phyloP scores from a whole-genome alignment of 2,888 invertebrate species.

The Nesidiocoris tenuis region DNA sequence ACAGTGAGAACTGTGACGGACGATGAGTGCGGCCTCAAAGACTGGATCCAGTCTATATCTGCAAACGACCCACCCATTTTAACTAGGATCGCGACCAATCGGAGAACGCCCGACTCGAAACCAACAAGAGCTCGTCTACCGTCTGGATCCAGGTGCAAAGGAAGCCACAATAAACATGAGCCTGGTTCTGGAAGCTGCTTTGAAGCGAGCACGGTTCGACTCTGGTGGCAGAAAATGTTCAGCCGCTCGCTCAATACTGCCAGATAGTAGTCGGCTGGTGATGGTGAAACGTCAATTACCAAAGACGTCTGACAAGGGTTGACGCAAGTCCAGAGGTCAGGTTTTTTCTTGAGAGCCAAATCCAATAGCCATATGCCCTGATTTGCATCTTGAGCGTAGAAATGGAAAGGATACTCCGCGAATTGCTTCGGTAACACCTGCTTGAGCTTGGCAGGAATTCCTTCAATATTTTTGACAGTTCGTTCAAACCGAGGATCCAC shows the following conservation, averaged over 20 bases:
- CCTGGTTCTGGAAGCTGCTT: slow-evolving; percentile 64
- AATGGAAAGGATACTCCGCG: slow-evolving; percentile 17
- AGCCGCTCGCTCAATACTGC: slow-evolving; percentile 70
- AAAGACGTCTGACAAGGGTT: slow-evolving; percentile 75
- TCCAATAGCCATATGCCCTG: slow-evolving; percentile 79
- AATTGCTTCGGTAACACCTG: slow-evolving; percentile 13
- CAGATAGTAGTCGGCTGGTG: slow-evolving; percentile 69
- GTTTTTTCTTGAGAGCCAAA: slow-evolving; percentile 58
- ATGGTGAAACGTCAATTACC: slow-evolving; percentile 66
- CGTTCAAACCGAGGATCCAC: slow-evolving; percentile 28
- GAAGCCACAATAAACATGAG: slow-evolving; percentile 65
- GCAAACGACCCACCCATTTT: neutral
- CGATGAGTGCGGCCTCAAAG: neutral
- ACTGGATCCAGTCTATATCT: neutral
- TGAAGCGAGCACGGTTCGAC: slow-evolving; percentile 62
- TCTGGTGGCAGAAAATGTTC: slow-evolving; percentile 69
- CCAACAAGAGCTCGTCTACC: slow-evolving; percentile 12
- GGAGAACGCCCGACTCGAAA: neutral
- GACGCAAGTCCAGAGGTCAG: slow-evolving; percentile 53
- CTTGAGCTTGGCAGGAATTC: neutral
- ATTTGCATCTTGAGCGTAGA: slow-evolving; percentile 68
- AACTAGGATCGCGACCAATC: neutral
- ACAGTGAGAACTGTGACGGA: neutral
- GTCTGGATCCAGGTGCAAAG: slow-evolving; percentile 60
- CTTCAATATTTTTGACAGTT: neutral